Conservation (phyloP, 1,140 invertebrate species). For the Arion vulgaris region DNA sequence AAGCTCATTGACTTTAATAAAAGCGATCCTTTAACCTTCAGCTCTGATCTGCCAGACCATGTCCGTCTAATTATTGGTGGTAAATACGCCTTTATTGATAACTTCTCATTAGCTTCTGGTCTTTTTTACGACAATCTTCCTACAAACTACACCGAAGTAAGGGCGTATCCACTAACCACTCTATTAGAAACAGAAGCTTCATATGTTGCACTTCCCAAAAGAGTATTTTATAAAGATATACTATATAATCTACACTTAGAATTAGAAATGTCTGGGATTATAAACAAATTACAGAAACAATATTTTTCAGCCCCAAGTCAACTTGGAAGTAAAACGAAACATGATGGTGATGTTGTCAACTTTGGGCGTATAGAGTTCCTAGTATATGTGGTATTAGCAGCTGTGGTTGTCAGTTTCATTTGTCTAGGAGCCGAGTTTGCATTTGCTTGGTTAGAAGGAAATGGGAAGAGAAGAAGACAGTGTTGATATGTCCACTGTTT, state of each 20-base stretch:
- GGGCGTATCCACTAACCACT: background rate
- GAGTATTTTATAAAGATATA: background rate
- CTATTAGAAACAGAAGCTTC: background rate
- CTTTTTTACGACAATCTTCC: background rate
- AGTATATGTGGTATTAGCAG: background rate
- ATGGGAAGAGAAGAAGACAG: too few relatives aligned
- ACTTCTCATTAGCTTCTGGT: background rate
- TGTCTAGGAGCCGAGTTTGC: background rate
- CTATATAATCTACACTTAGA: background rate
- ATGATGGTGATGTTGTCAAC: background rate
- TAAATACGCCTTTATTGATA: background rate
- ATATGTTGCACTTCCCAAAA: background rate
- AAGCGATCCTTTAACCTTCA: constrained; percentile 12
- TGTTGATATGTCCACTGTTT: too few relatives aligned
- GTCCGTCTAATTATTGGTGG: background rate
- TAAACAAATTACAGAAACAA: background rate
- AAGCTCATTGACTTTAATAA: background rate
- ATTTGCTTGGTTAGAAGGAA: background rate
- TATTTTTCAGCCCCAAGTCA: background rate
- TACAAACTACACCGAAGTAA: background rate
- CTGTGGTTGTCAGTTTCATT: background rate
- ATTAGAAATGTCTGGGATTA: background rate
- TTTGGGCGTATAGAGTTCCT: background rate
- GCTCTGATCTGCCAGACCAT: background rate
- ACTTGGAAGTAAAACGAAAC: background rate